Percentiles rank a stretch among this genome's conserved stretches.
Conservation (phyloP, 1,140 invertebrate genomes). For the Diplogasteroides magnus region DNA sequence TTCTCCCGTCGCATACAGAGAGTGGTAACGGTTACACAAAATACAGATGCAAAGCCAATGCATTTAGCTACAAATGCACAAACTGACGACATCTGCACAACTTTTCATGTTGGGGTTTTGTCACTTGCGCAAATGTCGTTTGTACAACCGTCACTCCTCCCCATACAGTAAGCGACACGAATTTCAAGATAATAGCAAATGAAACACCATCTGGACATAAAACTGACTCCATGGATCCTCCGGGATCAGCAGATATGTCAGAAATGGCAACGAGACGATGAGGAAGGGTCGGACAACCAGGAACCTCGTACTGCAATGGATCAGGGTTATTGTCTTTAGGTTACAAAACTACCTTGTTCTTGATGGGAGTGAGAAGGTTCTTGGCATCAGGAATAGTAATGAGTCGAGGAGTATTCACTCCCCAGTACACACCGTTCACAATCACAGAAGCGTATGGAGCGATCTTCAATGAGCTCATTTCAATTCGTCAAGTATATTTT, state of each 20-base stretch:
- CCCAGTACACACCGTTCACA: conserved; percentile 98
- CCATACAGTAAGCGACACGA: too few relatives aligned
- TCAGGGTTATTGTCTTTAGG: conserved; percentile 67
- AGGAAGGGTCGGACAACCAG: conserved; percentile 69
- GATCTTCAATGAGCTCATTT: conserved; percentile 64
- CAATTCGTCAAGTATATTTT: neutral
- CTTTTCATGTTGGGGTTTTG: too few relatives aligned
- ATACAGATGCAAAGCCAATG: too few relatives aligned
- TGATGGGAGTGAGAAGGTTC: conserved; percentile 66
- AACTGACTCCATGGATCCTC: conserved; percentile 97
- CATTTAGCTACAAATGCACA: too few relatives aligned
- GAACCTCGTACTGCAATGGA: conserved; percentile 72
- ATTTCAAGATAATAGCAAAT: too few relatives aligned
- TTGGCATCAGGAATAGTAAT: conserved; percentile 97
- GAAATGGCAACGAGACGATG: conserved; percentile 79
- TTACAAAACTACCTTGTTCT: conserved; percentile 54
- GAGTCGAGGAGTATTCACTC: conserved; percentile 86
- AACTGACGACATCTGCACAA: too few relatives aligned
- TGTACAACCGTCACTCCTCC: too few relatives aligned
- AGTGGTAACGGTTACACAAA: too few relatives aligned
- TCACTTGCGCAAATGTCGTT: too few relatives aligned
- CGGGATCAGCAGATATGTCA: conserved; percentile 96
- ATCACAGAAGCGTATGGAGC: conserved; percentile 94
- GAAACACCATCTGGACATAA: too few relatives aligned
- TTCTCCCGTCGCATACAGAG: too few relatives aligned